A percentile compares a stretch with the other conserved stretches of the same genome.
Evolutionary conservation across 2,888 invertebrate species (phyloP).

Genomic region (Crocallis elinguaria): DNA sequence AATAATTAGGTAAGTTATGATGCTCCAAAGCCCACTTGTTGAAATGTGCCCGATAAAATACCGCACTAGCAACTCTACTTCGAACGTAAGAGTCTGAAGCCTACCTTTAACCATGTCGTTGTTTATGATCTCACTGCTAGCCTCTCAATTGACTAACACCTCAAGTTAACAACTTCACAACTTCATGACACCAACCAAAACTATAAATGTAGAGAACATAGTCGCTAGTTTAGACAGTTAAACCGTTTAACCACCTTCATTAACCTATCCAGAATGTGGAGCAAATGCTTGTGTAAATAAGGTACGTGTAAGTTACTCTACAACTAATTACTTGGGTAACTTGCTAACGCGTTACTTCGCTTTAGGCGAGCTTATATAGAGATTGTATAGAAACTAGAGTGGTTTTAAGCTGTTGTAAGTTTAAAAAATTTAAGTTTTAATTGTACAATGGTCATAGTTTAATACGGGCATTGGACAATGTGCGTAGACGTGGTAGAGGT

Average conservation of each 20-base stretch:
- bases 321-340: slow-evolving; percentile 13
- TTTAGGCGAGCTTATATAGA: background rate
- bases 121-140: too few relatives aligned
- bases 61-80: too few relatives aligned
- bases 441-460: background rate
- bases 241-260: slow-evolving; percentile 8
- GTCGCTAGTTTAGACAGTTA: background rate
- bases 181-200: too few relatives aligned
- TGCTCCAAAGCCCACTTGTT: too few relatives aligned
- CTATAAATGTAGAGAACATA: background rate
- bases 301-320: slow-evolving; percentile 17
- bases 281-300: slow-evolving; percentile 9
- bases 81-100: too few relatives aligned
- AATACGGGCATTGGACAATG: too few relatives aligned
- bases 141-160: too few relatives aligned
- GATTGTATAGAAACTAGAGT: background rate
- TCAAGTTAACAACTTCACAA: too few relatives aligned
- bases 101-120: too few relatives aligned
- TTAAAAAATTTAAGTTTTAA: background rate
- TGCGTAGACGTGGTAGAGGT: too few relatives aligned
- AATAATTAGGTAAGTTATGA: too few relatives aligned
- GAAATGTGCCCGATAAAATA: too few relatives aligned
- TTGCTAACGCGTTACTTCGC: slow-evolving; percentile 2
- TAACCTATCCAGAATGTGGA: slow-evolving; percentile 11
- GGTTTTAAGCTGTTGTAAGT: background rate